phyloP scores from a whole-genome alignment of 2,888 invertebrate genomes.

The Halictus quadricinctus region DNA sequence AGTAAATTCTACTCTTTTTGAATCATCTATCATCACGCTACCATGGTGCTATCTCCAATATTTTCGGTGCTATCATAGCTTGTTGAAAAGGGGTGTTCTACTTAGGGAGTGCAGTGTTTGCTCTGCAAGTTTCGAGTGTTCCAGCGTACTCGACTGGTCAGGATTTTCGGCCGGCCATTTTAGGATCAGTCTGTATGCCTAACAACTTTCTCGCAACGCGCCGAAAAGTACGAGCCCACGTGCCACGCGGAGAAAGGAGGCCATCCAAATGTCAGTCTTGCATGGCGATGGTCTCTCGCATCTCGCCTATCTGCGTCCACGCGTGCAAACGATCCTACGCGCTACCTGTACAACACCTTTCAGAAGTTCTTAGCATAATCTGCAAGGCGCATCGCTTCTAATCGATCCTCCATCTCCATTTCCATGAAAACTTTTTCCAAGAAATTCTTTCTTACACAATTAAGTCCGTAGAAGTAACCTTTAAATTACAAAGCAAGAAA shows the following conservation, averaged over 20 bases:
- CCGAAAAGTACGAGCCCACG: conserved; percentile 69
- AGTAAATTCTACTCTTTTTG: neutral
- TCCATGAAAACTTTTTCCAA: neutral
- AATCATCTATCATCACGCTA: neutral
- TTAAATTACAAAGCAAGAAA: too few relatives aligned
- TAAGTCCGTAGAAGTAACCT: neutral
- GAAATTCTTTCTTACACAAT: neutral
- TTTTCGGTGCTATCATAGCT: neutral
- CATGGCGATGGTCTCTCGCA: conserved; percentile 50
- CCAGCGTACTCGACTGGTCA: neutral
- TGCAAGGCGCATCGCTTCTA: neutral
- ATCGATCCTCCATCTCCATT: neutral
- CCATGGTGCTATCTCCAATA: neutral
- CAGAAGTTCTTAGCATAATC: neutral
- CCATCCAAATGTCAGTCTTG: conserved; percentile 71
- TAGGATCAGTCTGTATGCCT: conserved; percentile 51
- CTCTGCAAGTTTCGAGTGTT: neutral
- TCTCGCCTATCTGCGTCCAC: conserved; percentile 37
- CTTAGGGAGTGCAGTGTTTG: neutral
- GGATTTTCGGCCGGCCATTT: conserved; percentile 34
- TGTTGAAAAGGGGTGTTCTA: neutral
- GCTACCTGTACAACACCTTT: neutral
- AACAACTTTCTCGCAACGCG: conserved; percentile 67
- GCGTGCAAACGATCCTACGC: neutral
- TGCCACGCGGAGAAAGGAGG: conserved; percentile 70